Conservation (phyloP, 2,888 invertebrate species). For the Suillia variegata region DNA sequence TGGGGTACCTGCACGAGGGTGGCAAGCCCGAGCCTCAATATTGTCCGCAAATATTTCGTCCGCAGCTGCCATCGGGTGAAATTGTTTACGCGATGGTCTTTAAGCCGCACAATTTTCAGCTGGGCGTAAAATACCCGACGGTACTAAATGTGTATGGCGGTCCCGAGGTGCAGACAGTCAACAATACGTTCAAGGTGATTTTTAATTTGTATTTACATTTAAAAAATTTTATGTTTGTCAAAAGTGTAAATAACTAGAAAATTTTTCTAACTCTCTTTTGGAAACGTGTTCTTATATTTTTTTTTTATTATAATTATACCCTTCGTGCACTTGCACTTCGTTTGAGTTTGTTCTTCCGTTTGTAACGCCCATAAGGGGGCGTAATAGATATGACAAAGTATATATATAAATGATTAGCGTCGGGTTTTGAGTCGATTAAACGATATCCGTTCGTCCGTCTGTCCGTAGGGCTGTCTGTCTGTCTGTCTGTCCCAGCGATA, state of each 20-base stretch:
- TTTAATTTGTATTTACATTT: too few species aligned
- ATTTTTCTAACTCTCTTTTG: background rate
- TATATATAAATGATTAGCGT: too few species aligned
- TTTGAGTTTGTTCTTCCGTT: too few species aligned
- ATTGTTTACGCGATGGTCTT: slow-evolving; percentile 87
- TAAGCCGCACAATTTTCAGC: slow-evolving; percentile 75
- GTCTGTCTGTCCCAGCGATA: too few species aligned
- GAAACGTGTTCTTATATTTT: background rate
- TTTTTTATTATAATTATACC: background rate
- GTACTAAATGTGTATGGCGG: slow-evolving; percentile 98
- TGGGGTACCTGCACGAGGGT: slow-evolving; percentile 75
- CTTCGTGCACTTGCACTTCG: too few species aligned
- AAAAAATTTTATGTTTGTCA: too few species aligned
- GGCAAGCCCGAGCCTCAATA: slow-evolving; percentile 66
- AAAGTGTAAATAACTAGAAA: background rate
- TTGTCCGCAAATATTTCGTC: slow-evolving; percentile 75
- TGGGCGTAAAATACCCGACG: slow-evolving; percentile 77
- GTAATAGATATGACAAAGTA: too few species aligned
- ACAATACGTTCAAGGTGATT: slow-evolving; percentile 88
- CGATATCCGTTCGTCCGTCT: too few species aligned
- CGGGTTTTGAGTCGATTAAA: too few species aligned
- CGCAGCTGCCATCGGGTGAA: slow-evolving; percentile 72
- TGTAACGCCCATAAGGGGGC: too few species aligned
- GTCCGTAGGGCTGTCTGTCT: too few species aligned
- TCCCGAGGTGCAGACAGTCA: slow-evolving; percentile 96